Conservation (phyloP, 2,113 vertebrate genomes). For the Hippocampus mohnikei region DNA sequence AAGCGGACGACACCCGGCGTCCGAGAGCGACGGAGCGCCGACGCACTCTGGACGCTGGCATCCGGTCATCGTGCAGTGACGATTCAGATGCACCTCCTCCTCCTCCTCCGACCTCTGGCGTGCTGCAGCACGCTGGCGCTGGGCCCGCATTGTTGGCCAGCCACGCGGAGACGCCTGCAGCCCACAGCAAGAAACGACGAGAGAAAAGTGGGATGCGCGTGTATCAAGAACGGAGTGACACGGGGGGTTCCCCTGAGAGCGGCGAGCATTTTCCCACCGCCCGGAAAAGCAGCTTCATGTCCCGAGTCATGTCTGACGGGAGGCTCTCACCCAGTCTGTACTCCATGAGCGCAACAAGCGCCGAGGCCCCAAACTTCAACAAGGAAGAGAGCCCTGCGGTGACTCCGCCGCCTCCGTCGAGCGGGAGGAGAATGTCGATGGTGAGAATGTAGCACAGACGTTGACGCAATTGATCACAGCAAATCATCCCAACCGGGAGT, state of each 20-base stretch:
- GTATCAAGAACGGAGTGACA: slow-evolving; percentile 74
- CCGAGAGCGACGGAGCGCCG: slow-evolving; percentile 23
- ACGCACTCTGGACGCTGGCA: slow-evolving; percentile 55
- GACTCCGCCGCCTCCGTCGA: slow-evolving; percentile 70
- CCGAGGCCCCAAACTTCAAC: slow-evolving; percentile 61
- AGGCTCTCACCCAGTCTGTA: slow-evolving; percentile 67
- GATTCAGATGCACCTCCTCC: slow-evolving; percentile 57
- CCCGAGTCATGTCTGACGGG: slow-evolving; percentile 77
- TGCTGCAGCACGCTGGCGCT: slow-evolving; percentile 33
- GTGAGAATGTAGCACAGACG: slow-evolving; percentile 58
- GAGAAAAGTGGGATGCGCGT: slow-evolving; percentile 72
- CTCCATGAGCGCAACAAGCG: slow-evolving; percentile 66
- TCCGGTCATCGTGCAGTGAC: slow-evolving; percentile 65
- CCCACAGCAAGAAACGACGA: slow-evolving; percentile 53
- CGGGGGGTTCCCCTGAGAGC: slow-evolving; percentile 74
- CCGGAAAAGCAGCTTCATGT: slow-evolving; percentile 82
- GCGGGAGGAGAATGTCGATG: slow-evolving; percentile 84
- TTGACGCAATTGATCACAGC: neutral
- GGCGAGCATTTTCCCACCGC: slow-evolving; percentile 68
- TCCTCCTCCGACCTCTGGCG: slow-evolving; percentile 44
- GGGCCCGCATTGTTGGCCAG: slow-evolving; percentile 53
- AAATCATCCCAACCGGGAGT: neutral
- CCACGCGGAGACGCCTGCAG: slow-evolving; percentile 66
- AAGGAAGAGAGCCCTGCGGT: slow-evolving; percentile 65
- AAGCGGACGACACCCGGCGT: slow-evolving; percentile 61